Conservation (phyloP, 2,888 invertebrate species). For the Temnothorax unifasciatus region DNA sequence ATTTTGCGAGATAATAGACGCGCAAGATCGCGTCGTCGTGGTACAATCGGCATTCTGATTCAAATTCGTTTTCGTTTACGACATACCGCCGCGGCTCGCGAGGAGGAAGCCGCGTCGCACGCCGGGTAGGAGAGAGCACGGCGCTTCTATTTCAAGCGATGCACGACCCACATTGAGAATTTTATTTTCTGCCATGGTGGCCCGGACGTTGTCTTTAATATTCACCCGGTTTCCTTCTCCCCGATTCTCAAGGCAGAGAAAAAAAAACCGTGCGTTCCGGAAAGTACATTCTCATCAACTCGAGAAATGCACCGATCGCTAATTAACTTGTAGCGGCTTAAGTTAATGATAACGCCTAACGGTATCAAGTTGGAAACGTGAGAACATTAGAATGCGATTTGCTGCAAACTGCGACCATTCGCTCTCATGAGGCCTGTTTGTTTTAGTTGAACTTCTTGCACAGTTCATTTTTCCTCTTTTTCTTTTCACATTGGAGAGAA, state of each 20-base stretch:
- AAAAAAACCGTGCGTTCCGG: neutral
- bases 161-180: conserved; percentile 82
- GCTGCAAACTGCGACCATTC: neutral
- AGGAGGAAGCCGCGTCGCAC: conserved; percentile 31
- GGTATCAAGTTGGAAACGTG: neutral
- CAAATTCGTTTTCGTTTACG: conserved; percentile 62
- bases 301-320: neutral
- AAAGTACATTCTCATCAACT: neutral
- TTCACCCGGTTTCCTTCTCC: conserved; percentile 52
- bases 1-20: neutral
- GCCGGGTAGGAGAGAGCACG: conserved; percentile 42
- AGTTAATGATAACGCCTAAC: neutral
- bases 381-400: neutral
- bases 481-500: too few species aligned
- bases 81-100: conserved; percentile 56
- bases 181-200: conserved; percentile 76
- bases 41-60: conserved; percentile 1
- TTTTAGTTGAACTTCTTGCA: too few species aligned
- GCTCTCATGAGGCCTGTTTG: neutral
- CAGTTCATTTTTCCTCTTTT: too few species aligned
- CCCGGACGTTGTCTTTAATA: conserved; percentile 60
- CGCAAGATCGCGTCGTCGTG: too few species aligned
- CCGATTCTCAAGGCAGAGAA: neutral
- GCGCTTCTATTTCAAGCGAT: conserved; percentile 78
- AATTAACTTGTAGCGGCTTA: neutral